Conservation (phyloP, 2,888 invertebrate genomes). For the Abscondita cerata region DNA sequence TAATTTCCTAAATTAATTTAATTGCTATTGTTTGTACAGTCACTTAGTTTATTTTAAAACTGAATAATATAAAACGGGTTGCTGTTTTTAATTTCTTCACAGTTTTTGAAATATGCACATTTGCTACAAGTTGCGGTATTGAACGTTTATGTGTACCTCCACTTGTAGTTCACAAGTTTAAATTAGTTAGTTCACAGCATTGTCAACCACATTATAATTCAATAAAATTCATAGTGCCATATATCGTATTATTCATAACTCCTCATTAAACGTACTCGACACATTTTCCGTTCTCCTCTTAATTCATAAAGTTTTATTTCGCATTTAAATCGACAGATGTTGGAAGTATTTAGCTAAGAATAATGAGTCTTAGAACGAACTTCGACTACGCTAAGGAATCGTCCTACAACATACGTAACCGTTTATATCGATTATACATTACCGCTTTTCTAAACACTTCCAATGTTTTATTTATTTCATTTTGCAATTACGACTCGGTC, state of each 20-base stretch:
- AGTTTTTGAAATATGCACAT: conserved; percentile 35
- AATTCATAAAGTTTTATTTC: conserved; percentile 25
- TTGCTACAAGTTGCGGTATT: conserved; percentile 41
- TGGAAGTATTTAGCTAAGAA: conserved; percentile 20
- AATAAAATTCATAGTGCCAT: conserved; percentile 61
- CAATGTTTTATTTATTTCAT: conserved; percentile 8
- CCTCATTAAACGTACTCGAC: conserved; percentile 26
- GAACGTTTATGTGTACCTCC: conserved; percentile 39
- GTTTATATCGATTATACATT: background rate
- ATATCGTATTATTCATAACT: conserved; percentile 48
- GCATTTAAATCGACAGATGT: conserved; percentile 21
- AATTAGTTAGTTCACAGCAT: conserved; percentile 55
- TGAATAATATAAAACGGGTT: conserved; percentile 44
- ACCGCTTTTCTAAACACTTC: conserved; percentile 5
- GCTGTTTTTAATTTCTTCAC: conserved; percentile 36
- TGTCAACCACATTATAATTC: conserved; percentile 59
- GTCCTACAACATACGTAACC: background rate
- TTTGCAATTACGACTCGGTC: conserved; percentile 11
- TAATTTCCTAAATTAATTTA: conserved; percentile 1
- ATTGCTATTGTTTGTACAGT: conserved; percentile 41
- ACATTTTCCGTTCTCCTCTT: conserved; percentile 27
- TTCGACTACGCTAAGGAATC: background rate
- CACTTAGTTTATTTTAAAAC: conserved; percentile 42
- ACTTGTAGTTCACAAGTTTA: conserved; percentile 51
- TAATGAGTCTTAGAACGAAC: no score